Evolutionary conservation across 1,140 invertebrate species (phyloP), one percentile per base, ranked within the genome.

Genomic region (Sitophilus oryzae): DNA sequence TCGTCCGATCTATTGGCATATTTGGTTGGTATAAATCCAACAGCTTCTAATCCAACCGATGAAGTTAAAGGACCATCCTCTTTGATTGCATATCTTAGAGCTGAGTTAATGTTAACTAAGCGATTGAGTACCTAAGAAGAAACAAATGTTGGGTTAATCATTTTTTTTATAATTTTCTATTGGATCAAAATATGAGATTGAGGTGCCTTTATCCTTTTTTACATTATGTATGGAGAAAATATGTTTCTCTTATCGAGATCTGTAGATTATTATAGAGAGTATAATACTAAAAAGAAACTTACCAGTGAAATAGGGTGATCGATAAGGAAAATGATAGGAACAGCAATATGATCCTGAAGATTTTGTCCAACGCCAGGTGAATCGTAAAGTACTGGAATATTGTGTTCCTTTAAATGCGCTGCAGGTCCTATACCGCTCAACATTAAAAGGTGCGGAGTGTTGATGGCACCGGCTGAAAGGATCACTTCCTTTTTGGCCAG

Each of bases 21-120:
- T 68, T 91, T 91, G 0, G 90, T 92, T 0, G 85, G 83, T 36
- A 93, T 87, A 64, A 92, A 93, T 0, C 84, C 88, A 0, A 91
- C 86, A 0, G 86, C 84, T 71, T 92, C 89, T 36, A 93, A 69
- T 0, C 89, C 60, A 19, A 91, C 80, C 57, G 83, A 89, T 0
- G 86, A 86, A 0, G 89, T 91, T 10, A 93, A 65, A 0, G 89
- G 89, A 0, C 90, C 90, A 55, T 88, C 81, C 63, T 89, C 87
- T 1, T 81, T 78, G 9, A 89, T 75, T 16, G 87, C 86, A 62
- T 90, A 91, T 11, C 86, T 70, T 30, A 90, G 56, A 0, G 85
- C 88, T 0, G 86, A 79, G 48, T 89, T 89, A 0, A 89, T 69
- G 56, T 89, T 91, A 0, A 90, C 82, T 56, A 90, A 70, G 4